These are phyloP conservation scores for Synanthedon myopaeformis DNA, from an alignment of 2,888 invertebrate genomes.

Conservation along the genomic window DNA sequence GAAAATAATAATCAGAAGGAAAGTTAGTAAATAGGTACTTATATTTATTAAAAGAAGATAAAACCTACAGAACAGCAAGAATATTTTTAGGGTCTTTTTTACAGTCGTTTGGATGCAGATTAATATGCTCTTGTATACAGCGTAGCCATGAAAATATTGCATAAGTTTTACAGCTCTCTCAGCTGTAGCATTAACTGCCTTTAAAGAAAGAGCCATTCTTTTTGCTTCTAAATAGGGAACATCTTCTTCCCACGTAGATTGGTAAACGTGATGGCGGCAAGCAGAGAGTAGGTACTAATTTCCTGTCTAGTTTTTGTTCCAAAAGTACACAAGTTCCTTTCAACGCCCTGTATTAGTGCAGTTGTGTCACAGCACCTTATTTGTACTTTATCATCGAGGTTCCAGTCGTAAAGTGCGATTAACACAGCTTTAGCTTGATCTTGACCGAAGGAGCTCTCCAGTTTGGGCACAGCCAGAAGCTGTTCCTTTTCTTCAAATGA, in stretches of 20 bases:
- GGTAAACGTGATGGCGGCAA: conserved; percentile 9
- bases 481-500: conserved; percentile 9
- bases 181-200: too few species aligned
- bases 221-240: too few species aligned
- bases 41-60: too few species aligned
- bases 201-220: too few species aligned
- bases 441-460: conserved; percentile 7
- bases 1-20: too few species aligned
- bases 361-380: conserved; percentile 10
- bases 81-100: too few species aligned
- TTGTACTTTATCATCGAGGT: conserved; percentile 9
- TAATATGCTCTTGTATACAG: too few species aligned
- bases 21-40: too few species aligned
- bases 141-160: too few species aligned
- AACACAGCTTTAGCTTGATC: conserved; percentile 8
- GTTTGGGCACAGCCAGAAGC: conserved; percentile 10
- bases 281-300: conserved; percentile 8
- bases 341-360: conserved; percentile 7
- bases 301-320: conserved; percentile 4
- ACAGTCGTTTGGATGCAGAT: too few species aligned
- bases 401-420: conserved; percentile 8
- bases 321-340: conserved; percentile 7
- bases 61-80: too few species aligned
- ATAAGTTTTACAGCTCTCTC: too few species aligned
- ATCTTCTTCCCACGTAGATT: not conserved